Evolutionary conservation across 2,797 vertebrate species (phyloP), one percentile per base, ranked within the genome.

Genomic region (Schizopygopsis pylzovi): DNA sequence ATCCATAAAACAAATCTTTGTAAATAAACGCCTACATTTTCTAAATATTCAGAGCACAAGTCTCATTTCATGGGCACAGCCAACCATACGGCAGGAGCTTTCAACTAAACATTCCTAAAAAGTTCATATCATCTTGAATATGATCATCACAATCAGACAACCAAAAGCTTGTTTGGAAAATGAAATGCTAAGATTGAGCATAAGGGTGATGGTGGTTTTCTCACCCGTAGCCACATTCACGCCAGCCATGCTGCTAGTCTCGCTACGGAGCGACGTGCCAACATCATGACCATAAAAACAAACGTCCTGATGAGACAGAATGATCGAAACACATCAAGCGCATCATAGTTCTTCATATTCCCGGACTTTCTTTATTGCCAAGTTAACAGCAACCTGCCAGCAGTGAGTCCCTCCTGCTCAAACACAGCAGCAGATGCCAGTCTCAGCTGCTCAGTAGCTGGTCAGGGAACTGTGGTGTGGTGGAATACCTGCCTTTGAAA

Each of bases 361-460:
- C 82, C 54, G 28, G 43, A 73, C 82, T 84, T 54, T 88, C 73
- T 80, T 89, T 87, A 81, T 87, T 82, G 82, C 79, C 79, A 88
- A 82, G 73, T 84, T 85, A 85, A 79, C 63, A 89, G 68, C 82
- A 75, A 88, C 81, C 72, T 56, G 71, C 83, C 61, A 86, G 63
- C 83, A 85, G 22, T 12, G 81, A 84, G 47, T 56, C 82, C 84
- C 85, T 83, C 72, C 81, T 83, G 63, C 85, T 71, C 67, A 49
- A 78, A 78, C 45, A 79, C 61, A 90, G 22, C 78, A 91, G 89
- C 94, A 94, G 93, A 94, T 95, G 94, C 80, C 91, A 86, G 89
- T 90, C 89, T 93, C 92, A 92, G 90, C 91, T 92, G 93, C 89
- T 91, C 90, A 90, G 89, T 87, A 71, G 81, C 90, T 90, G 91